Percentiles rank a stretch among this genome's conserved stretches.
Conservation (phyloP, 2,113 vertebrate species). For the Microcebus murinus region DNA sequence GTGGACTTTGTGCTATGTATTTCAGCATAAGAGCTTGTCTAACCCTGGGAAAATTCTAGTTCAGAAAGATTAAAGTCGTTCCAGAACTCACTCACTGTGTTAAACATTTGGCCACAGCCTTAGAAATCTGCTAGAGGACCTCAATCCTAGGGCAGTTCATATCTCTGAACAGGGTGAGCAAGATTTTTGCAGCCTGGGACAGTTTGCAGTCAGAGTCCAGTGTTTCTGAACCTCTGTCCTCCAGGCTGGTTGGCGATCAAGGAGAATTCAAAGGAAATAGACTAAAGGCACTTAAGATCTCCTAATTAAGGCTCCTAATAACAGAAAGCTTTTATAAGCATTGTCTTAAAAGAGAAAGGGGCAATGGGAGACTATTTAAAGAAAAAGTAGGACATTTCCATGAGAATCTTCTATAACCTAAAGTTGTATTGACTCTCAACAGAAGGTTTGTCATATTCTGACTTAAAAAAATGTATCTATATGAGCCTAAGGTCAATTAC, state of each 20-base stretch:
- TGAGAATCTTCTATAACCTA: neutral
- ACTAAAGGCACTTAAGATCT: neutral
- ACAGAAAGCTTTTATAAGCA: neutral
- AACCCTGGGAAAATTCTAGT: neutral
- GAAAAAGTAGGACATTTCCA: neutral
- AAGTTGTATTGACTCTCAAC: neutral
- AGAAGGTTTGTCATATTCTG: neutral
- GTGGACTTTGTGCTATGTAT: neutral
- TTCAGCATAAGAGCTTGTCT: neutral
- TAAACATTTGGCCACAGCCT: neutral
- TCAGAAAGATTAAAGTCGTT: neutral
- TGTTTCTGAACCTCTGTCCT: neutral
- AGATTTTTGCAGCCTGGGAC: neutral
- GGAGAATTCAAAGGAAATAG: neutral
- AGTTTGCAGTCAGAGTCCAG: neutral
- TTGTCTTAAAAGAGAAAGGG: neutral
- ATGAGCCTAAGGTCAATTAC: neutral
- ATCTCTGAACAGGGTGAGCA: neutral
- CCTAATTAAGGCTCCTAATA: neutral
- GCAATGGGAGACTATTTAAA: neutral
- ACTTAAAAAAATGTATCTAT: neutral
- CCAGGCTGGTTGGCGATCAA: neutral
- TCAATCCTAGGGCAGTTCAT: neutral
- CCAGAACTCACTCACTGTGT: neutral
- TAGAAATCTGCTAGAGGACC: neutral